phyloP scores from a whole-genome alignment of 2,113 vertebrate genomes.

The Sapayoa aenigma region DNA sequence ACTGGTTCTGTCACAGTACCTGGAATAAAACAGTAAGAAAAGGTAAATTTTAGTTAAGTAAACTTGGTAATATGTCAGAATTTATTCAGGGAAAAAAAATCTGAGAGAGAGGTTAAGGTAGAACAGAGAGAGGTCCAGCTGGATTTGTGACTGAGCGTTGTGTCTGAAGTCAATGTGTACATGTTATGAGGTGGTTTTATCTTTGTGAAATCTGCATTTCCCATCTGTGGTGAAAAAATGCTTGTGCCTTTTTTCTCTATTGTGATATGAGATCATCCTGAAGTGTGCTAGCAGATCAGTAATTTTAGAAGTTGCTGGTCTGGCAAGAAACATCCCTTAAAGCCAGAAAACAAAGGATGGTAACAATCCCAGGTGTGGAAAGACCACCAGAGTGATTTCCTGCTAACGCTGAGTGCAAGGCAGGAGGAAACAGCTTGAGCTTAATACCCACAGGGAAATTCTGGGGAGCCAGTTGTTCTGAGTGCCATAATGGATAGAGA shows the following conservation, averaged over 20 bases:
- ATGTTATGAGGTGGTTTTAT: neutral
- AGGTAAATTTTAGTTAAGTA: neutral
- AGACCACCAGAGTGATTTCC: neutral
- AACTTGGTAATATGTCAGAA: neutral
- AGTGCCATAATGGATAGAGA: neutral
- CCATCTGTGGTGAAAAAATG: neutral
- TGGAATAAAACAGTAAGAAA: neutral
- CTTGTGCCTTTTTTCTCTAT: neutral
- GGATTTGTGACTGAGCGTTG: neutral
- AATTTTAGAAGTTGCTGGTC: neutral
- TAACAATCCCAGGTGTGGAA: neutral
- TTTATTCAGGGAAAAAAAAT: neutral
- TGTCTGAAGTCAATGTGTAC: neutral
- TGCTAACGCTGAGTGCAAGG: neutral
- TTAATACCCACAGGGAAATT: neutral
- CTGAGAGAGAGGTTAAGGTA: neutral
- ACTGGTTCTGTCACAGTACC: neutral
- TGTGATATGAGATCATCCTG: neutral
- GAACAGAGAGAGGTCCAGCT: neutral
- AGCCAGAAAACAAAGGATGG: neutral
- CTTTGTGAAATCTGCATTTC: neutral
- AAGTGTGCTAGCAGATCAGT: neutral
- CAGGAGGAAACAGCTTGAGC: neutral
- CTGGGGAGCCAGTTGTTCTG: neutral
- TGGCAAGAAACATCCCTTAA: neutral